These are phyloP conservation scores for Grantiella picta DNA, from an alignment of 2,113 vertebrate genomes.

Conservation along the genomic window DNA sequence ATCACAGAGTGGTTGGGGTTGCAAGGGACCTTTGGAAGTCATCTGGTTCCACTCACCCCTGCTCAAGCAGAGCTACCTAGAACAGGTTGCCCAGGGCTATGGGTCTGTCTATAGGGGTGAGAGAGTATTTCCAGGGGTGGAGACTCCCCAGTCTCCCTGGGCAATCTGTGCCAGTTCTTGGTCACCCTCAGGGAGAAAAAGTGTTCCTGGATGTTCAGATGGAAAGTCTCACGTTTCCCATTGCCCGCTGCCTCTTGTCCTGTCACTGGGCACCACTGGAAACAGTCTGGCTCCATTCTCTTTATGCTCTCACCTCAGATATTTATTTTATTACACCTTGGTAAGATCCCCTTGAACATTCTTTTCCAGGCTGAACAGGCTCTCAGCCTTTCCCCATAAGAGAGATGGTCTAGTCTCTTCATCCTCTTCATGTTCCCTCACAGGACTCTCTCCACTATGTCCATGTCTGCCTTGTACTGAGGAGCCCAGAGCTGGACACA, in stretches of 20 bases:
- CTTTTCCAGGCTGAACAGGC: not conserved
- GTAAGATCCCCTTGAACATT: not conserved
- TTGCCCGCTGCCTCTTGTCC: not conserved
- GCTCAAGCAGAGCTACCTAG: not conserved
- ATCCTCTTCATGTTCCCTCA: not conserved
- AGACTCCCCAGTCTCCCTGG: not conserved
- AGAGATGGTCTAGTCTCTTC: not conserved
- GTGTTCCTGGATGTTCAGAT: not conserved
- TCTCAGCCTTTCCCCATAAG: not conserved
- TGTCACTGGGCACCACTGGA: not conserved
- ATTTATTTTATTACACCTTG: not conserved
- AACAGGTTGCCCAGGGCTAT: rapidly evolving
- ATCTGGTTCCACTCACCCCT: not conserved
- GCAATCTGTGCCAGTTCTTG: not conserved
- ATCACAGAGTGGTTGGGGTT: not conserved
- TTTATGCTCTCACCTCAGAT: not conserved
- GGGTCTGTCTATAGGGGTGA: not conserved
- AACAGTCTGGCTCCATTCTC: not conserved
- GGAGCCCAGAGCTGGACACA: not conserved
- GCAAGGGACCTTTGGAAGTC: not conserved
- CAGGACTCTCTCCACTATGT: not conserved
- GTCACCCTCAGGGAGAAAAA: not conserved
- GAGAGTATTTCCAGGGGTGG: not conserved
- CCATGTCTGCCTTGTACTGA: not conserved
- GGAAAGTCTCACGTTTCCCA: not conserved